phyloP scores from a whole-genome alignment of 2,888 invertebrate genomes.

The Cyaniris semiargus region DNA sequence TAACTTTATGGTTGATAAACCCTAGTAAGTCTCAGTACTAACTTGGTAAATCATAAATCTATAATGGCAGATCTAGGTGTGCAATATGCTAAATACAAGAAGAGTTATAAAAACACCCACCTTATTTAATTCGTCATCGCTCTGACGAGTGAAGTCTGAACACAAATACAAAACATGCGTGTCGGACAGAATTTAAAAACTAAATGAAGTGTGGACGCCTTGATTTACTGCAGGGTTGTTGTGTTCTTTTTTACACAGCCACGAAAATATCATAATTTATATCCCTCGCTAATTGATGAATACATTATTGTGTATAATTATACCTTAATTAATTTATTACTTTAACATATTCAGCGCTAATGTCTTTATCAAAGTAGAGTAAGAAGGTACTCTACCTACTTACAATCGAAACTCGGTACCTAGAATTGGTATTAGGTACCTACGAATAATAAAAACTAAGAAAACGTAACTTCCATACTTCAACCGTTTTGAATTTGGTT shows the following conservation, averaged over 20 bases:
- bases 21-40: too few relatives aligned
- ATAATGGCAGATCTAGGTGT: too few relatives aligned
- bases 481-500: too few relatives aligned
- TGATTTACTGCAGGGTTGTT: slow-evolving; percentile 41
- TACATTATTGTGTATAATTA: not conserved
- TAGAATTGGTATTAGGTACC: too few relatives aligned
- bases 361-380: too few relatives aligned
- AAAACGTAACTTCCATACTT: too few relatives aligned
- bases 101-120: not conserved
- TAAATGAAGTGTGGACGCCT: slow-evolving; percentile 42
- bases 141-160: not conserved
- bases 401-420: too few relatives aligned
- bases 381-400: too few relatives aligned
- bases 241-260: slow-evolving; percentile 41
- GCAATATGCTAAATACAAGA: too few relatives aligned
- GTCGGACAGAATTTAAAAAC: slow-evolving; percentile 47
- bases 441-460: too few relatives aligned
- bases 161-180: slow-evolving; percentile 32
- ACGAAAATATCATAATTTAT: slow-evolving; percentile 36
- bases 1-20: too few relatives aligned
- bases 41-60: too few relatives aligned
- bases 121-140: not conserved
- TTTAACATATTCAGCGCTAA: not conserved
- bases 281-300: not conserved
- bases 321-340: not conserved